Base-by-base conservation (phyloP, 2,888 invertebrate genomes). In the Argynnis bischoffii region DNA sequence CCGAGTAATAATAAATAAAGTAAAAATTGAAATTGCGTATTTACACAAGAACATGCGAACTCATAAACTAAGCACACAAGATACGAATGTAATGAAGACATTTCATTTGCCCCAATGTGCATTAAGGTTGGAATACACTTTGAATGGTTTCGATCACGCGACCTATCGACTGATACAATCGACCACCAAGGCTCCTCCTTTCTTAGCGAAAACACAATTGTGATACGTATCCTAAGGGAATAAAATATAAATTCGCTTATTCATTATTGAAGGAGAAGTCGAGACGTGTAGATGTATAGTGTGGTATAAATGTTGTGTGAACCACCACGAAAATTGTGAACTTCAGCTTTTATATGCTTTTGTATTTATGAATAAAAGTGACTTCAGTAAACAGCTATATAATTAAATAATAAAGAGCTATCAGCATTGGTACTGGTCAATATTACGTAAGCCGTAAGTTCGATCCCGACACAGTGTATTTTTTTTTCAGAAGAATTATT, bases 81-180 rank as follows among this genome's bases (percentile, higher is more conserved):
- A 68, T 68, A 66, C 69, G 56, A 66, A 59, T 69, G 71, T 73
- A 81, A 83, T 83, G 76, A 79, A 83, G 81, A 79, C 80, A 79
- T 83, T 81, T 78, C 76, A 75, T 72, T 70, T 69, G 60, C 68
- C 63, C 60, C 70, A 57, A 57, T 60, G 61, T 61, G 63, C 72
- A 66, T 68, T 68, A 50, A 57, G 70, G 41, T 54, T 63, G 64
- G 59, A 70, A 69, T 69, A 76, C 72, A 73, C 75, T 70, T 76
- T 76, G 77, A 78, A 82, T 79, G 74, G 77, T 75, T 80, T 78
- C 70, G 75, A 79, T 78, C 84, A 84, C 83, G 83, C 82, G 77
- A 83, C 76, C 69, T 69, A 66, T 69, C 66, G 67, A 55, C 60
- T 66, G 73, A 54, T 56, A 69, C 57, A 64, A 70, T 68, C 66